Evolutionary conservation across 1,140 invertebrate species (phyloP).

Genomic region (Panulirus ornatus): DNA sequence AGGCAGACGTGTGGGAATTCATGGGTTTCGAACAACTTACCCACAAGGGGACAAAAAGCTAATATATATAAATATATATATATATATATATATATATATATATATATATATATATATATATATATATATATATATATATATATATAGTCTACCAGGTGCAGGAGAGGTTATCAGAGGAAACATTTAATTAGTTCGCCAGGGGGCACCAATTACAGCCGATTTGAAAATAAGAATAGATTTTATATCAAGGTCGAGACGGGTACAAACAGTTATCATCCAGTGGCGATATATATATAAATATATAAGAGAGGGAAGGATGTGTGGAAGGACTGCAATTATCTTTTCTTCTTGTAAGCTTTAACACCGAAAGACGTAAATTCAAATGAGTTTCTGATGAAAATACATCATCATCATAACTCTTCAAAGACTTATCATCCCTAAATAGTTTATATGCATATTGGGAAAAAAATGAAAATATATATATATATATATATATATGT

Average conservation of each 20-base stretch:
- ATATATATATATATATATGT: too few relatives aligned
- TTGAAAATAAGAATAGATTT: slow-evolving; percentile 8
- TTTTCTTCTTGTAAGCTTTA: background rate
- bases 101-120: too few relatives aligned
- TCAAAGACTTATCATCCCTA: too few relatives aligned
- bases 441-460: too few relatives aligned
- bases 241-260: background rate
- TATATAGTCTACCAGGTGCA: background rate
- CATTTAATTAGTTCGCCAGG: background rate
- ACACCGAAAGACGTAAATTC: too few relatives aligned
- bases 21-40: background rate
- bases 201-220: background rate
- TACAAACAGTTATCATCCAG: background rate
- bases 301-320: background rate
- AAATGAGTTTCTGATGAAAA: too few relatives aligned
- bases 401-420: too few relatives aligned
- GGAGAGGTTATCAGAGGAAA: background rate
- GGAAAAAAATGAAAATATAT: too few relatives aligned
- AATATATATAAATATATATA: too few relatives aligned
- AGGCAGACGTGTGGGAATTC: background rate
- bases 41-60: too few relatives aligned
- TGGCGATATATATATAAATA: background rate
- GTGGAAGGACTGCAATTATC: background rate
- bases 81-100: too few relatives aligned
- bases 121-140: too few relatives aligned